Percentiles rank a stretch among this genome's conserved stretches.
phyloP scores from a whole-genome alignment of 2,888 invertebrate species.

The Bellardia pandia region DNA sequence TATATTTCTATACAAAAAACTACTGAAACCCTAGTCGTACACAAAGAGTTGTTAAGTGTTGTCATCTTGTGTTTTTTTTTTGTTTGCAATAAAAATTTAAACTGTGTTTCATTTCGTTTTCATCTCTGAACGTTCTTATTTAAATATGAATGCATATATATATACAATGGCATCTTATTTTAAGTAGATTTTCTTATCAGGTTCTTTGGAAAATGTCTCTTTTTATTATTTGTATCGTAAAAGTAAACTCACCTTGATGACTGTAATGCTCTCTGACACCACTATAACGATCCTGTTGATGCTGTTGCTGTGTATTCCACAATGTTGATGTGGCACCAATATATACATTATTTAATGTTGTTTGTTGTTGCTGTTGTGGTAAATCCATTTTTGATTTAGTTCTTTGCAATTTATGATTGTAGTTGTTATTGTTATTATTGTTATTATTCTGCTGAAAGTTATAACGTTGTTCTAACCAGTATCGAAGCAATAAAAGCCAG shows the following conservation, averaged over 20 bases:
- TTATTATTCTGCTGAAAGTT: conserved; percentile 70
- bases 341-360: conserved; percentile 81
- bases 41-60: neutral
- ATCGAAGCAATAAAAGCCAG: conserved; percentile 29
- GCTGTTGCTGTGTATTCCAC: conserved; percentile 83
- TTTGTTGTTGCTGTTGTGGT: conserved; percentile 74
- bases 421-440: conserved; percentile 64
- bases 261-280: conserved; percentile 78
- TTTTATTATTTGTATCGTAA: neutral
- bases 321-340: conserved; percentile 83
- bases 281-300: conserved; percentile 77
- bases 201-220: neutral
- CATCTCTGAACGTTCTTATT: neutral
- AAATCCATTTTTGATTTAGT: conserved; percentile 79
- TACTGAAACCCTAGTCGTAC: neutral
- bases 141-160: neutral
- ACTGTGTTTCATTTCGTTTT: neutral
- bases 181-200: conserved; percentile 46
- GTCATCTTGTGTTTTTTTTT: too few species aligned
- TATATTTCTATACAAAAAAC: neutral
- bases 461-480: conserved; percentile 74
- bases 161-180: neutral
- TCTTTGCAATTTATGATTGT: conserved; percentile 80
- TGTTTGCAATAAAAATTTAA: conserved; percentile 18
- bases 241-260: conserved; percentile 79